Evolutionary conservation across 2,888 invertebrate genomes (phyloP).

Genomic region (Campoplex capitator): DNA sequence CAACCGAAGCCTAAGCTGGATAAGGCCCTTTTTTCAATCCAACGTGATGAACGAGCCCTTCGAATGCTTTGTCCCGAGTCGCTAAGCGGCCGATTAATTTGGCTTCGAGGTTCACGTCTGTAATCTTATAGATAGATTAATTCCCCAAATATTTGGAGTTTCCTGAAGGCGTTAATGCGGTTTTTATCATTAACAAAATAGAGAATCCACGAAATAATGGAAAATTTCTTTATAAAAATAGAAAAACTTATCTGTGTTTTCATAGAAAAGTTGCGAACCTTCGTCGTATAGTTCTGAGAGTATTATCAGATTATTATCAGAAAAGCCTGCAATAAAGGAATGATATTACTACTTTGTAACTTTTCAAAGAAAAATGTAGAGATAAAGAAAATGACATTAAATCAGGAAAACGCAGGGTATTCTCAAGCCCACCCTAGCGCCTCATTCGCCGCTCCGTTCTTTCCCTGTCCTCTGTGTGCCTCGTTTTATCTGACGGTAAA

Average conservation of each 20-base stretch:
- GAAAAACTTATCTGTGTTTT: not conserved
- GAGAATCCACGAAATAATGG: not conserved
- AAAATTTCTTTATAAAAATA: not conserved
- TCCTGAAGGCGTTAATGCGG: not conserved
- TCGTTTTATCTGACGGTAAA: conserved; percentile 33
- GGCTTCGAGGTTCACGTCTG: conserved; percentile 58
- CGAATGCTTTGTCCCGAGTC: conserved; percentile 65
- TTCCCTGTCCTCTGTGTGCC: conserved; percentile 16
- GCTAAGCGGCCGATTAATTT: conserved; percentile 73
- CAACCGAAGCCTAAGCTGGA: not conserved
- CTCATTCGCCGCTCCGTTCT: no score
- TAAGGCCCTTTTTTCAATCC: conserved; percentile 45
- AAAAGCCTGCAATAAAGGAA: not conserved
- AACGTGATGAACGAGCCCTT: conserved; percentile 74
- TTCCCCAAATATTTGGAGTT: not conserved
- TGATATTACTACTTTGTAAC: not conserved
- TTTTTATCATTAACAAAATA: not conserved
- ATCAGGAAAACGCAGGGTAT: not conserved
- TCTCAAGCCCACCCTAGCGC: no score
- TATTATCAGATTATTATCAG: not conserved
- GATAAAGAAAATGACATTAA: not conserved
- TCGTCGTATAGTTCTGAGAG: not conserved
- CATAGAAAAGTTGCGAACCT: not conserved
- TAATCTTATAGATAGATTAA: not conserved
- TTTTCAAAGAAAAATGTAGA: not conserved